A percentile compares a stretch with the other conserved stretches of the same genome.
Evolutionary conservation across 2,888 invertebrate genomes (phyloP).

Genomic region (Nemotelus nigrinus): DNA sequence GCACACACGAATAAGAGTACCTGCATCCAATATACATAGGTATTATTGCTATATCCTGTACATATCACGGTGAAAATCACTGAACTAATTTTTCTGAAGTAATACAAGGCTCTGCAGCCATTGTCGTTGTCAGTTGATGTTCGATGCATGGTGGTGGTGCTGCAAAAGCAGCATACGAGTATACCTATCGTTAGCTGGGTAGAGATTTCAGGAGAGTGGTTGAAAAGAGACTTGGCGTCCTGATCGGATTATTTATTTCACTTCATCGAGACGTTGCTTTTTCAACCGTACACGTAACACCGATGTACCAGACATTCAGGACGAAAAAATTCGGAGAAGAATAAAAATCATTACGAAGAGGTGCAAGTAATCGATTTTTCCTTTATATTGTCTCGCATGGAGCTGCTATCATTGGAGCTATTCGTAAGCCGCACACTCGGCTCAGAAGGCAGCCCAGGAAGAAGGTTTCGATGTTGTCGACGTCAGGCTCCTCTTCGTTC

Average conservation of each 20-base stretch:
- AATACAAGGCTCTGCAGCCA: conserved; percentile 16
- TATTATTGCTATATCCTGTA: background rate
- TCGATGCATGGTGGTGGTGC: no score
- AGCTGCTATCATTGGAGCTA: background rate
- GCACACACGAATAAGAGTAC: background rate
- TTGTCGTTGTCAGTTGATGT: background rate
- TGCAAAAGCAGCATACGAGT: no score
- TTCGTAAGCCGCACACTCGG: conserved; percentile 10
- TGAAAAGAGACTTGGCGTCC: conserved; percentile 21
- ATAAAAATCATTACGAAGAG: conserved; percentile 28
- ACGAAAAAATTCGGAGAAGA: background rate
- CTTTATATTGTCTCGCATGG: conserved; percentile 12
- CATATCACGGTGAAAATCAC: conserved; percentile 38
- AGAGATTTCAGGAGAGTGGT: background rate
- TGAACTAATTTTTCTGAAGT: conserved; percentile 40
- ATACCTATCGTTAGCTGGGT: no score
- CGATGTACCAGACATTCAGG: background rate
- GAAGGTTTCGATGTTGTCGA: background rate
- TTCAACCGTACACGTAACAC: background rate
- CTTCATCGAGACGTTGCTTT: conserved; percentile 22
- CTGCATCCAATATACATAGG: background rate
- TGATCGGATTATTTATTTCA: conserved; percentile 40
- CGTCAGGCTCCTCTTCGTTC: conserved; percentile 1
- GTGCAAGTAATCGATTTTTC: conserved; percentile 45
- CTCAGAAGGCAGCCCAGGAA: background rate